Evolutionary conservation across 2,113 vertebrate species (phyloP), one percentile per base, ranked within the genome.

Genomic region (Galeopterus variegatus): DNA sequence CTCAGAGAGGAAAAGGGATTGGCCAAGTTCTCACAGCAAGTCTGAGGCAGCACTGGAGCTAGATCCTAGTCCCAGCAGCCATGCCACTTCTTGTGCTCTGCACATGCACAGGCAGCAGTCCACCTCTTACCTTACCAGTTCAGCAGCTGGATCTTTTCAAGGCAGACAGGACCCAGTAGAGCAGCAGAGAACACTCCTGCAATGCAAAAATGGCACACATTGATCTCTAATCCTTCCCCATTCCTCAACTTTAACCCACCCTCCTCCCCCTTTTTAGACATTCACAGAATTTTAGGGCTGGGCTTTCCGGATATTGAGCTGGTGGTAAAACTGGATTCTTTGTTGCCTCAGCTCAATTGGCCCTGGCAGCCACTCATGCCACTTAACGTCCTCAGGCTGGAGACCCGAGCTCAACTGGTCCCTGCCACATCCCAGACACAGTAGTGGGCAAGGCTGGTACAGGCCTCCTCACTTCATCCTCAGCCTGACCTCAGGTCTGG

Each of bases 261-360:
- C 23, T 18, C 64, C 5, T 14, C 15, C n/a, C 41, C n/a, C 50
- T n/a, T 97, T 95, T 79, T 64, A 92, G 56, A 81, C 28, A 48
- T 33, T 90, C 56, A 97, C 45, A 72, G 36, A 84, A 24, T 95
- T 96, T 93, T 82, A 81, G 75, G 72, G 33, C 50, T 77, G 84
- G 65, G 52, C 56, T 52, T 94, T 95, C 70, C 92, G 52, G n/a
- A 87, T 76, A 87, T 93, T 95, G 84, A 96, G 41, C 65, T 95
- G 83, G 90, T 88, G 56, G 64, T 94, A 80, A 58, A 96, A 96
- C 84, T 92, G 52, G 69, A 93, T 97, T 94, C 52, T 90, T 94
- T 92, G 75, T 81, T 76, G 65, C 41, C 62, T 93, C 80, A 72
- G 48, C 48, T 96, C 58, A 96, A 80, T 76, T 94, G 58, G n/a